A percentile compares a stretch with the other conserved stretches of the same genome.
Evolutionary conservation across 2,113 vertebrate species (phyloP).

Genomic region (Oncorhynchus nerka): DNA sequence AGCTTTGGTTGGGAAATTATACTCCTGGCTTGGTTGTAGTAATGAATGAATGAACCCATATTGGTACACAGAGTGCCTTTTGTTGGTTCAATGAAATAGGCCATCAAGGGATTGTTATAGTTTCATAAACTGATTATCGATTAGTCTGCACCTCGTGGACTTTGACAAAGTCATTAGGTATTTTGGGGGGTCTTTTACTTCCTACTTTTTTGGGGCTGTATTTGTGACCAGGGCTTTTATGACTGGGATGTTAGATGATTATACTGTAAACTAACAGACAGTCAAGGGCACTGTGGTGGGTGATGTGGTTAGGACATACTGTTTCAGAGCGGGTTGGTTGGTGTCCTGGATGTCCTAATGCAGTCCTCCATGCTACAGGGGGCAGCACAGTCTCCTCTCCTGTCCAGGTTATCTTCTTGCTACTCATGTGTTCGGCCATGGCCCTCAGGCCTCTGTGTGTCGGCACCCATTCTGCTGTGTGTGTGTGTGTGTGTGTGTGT

Average conservation of each 20-base stretch:
- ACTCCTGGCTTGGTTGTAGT: background rate
- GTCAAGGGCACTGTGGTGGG: background rate
- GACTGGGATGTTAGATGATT: background rate
- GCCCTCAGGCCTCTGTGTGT: conserved; percentile 30
- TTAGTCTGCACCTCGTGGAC: no score
- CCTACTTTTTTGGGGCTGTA: no score
- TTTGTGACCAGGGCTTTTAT: background rate
- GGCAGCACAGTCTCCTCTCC: conserved; percentile 42
- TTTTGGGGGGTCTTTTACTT: no score
- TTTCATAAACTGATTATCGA: background rate
- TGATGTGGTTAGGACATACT: background rate
- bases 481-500: conserved; percentile 6
- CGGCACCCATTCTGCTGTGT: conserved; percentile 17
- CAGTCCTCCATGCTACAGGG: conserved; percentile 53
- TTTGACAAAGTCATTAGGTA: no score
- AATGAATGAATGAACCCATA: no score
- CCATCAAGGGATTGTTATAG: background rate
- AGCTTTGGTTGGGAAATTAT: background rate
- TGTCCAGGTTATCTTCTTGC: conserved; percentile 65
- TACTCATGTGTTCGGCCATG: conserved; percentile 48
- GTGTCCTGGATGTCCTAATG: conserved; percentile 49
- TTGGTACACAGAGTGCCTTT: no score
- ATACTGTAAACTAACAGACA: background rate
- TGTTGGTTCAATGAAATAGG: no score
- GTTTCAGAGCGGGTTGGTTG: conserved; percentile 4